Evolutionary conservation across 2,888 invertebrate genomes (phyloP), one percentile per base, ranked within the genome.

Genomic region (Cerceris ruficornis): DNA sequence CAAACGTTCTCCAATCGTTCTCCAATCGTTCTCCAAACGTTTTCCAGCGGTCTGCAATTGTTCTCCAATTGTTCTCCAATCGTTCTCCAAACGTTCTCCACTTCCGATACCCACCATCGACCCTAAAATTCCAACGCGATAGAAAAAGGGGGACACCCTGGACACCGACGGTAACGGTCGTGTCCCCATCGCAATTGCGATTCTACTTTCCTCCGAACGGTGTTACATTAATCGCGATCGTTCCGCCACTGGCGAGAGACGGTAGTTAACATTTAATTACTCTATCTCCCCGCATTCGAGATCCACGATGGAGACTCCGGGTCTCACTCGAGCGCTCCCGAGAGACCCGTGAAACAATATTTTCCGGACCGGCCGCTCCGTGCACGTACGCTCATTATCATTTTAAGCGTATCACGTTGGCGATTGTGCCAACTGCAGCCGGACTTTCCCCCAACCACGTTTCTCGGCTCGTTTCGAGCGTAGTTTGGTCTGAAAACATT

Each of bases 401-500:
- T 73, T 62, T 73, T 61, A 62, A 62, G 54, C 61, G 73, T 61
- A 68, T 73, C 68, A 57, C 14, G 72, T 15, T 49, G 41, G 41
- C 55, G 55, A 49, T 59, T 59, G 41, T 7, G n/a, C 17, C 42
- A 42, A 61, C 17, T n/a, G 55, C 14, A 55, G 28, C n/a, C 50
- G 46, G 43, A 28, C 49, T 39, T 15, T 52, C n/a, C 60, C 60
- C 49, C 59, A 52, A 43, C 55, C 42, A 42, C 17, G 60, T 49
- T 11, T 28, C 28, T 28, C 28, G 28, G 28, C 28, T 28, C 28
- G 28, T 28, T 28, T 28, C 28, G 28, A 28, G 28, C 28, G 28
- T 28, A 64, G 69, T 69, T 69, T 75, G 58, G 64, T 69, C 74
- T 68, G 17, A 66, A 76, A 64, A 68, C 64, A 68, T 72, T 62